A percentile compares a stretch with the other conserved stretches of the same genome.
Conservation (phyloP, 2,113 vertebrate genomes). For the Phaethon lepturus region DNA sequence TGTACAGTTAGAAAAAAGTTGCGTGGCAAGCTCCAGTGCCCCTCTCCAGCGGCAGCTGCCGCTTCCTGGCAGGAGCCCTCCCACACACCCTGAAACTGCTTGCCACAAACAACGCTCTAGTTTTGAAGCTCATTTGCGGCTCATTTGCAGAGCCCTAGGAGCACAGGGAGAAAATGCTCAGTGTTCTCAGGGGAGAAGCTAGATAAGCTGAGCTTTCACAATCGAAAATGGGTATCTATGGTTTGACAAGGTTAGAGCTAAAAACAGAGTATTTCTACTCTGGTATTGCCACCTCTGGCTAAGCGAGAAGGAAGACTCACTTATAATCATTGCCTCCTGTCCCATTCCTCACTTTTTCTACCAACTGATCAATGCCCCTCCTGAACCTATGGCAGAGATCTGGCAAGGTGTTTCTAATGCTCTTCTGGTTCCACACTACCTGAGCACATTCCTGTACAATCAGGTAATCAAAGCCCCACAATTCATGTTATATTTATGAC, state of each 20-base stretch:
- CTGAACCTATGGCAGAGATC: neutral
- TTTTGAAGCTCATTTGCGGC: neutral
- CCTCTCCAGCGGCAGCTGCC: neutral
- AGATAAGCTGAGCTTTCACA: neutral
- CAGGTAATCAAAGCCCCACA: neutral
- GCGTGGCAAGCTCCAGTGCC: neutral
- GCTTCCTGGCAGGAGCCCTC: neutral
- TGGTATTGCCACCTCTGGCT: neutral
- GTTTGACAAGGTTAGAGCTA: neutral
- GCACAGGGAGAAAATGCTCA: neutral
- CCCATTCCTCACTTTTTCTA: neutral
- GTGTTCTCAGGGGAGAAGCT: fast-evolving
- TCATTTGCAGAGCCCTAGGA: neutral
- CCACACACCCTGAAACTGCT: neutral
- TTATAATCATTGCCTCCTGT: neutral
- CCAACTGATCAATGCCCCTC: neutral
- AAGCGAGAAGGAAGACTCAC: neutral
- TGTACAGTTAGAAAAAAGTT: neutral
- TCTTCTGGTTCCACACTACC: neutral
- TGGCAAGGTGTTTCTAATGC: neutral
- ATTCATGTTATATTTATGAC: neutral
- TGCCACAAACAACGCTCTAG: fast-evolving
- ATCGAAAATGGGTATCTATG: fast-evolving
- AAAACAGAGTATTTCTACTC: neutral
- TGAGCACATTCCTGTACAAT: neutral